Base-by-base conservation (phyloP, 2,797 vertebrate genomes). In the Mastacembelus armatus region DNA sequence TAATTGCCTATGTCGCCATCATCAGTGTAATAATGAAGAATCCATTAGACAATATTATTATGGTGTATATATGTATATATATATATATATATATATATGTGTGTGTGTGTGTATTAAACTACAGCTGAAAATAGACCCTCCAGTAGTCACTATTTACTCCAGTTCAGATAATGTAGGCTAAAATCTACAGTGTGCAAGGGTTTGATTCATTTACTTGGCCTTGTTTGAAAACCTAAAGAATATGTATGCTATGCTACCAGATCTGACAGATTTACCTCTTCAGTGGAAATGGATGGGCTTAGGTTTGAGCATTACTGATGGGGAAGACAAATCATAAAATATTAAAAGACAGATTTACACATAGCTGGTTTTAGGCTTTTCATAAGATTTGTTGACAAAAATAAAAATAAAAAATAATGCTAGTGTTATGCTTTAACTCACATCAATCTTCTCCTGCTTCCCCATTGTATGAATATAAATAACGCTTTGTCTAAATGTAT, bases 401-500 rank as follows among this genome's bases (percentile, higher is more conserved):
- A 52, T n/a, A 22, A 19, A 52, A 43, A 29, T 22, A 33, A 12
- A 45, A 35, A 71, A 35, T 26, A 33, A 52, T 0, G 19, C 14
- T 5, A 32, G 14, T 24, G 10, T 8, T 48, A 9, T 66, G 12
- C 0, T 22, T 56, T 55, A 24, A 48, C 68, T 22, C 15, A 22
- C 30, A 38, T 5, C n/a, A 22, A 7, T 15, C 10, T 30, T 21
- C 14, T 42, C 11, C 30, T 22, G 16, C 32, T 43, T 51, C 26
- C 21, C 2, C 18, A n/a, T 21, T 5, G n/a, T n/a, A n/a, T 55
- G 27, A 48, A 57, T 27, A 42, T 32, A 67, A 74, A 68, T 9
- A 9, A 38, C 18, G 27, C 32, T 77, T 57, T 42, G 22, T 70
- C 45, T 77, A 18, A 60, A 69, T 16, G 10, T 36, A 59, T 65